These are phyloP conservation scores for Hydraecia micacea DNA, from an alignment of 2,888 invertebrate genomes.

Conservation along the genomic window DNA sequence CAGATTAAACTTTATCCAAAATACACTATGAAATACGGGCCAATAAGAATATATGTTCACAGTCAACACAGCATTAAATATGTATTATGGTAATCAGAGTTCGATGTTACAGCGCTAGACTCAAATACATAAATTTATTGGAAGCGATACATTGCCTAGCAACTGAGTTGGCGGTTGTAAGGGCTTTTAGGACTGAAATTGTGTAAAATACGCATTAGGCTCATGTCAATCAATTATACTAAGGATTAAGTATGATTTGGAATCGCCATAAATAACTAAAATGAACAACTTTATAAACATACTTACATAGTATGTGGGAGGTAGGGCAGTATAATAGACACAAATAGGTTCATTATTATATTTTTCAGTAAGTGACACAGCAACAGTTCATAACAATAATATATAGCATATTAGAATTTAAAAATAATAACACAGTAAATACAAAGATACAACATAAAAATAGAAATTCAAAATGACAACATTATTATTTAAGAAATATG, in stretches of 20 bases:
- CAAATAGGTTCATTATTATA: too few species aligned
- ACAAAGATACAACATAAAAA: too few species aligned
- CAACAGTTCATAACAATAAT: too few species aligned
- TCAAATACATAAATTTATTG: slow-evolving; percentile 26
- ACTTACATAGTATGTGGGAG: neutral
- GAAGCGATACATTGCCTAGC: neutral
- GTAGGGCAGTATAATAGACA: too few species aligned
- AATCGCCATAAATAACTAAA: neutral
- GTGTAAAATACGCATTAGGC: neutral
- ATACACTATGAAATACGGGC: neutral
- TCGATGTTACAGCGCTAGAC: slow-evolving; percentile 16
- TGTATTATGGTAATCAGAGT: slow-evolving; percentile 39
- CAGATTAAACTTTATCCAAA: neutral
- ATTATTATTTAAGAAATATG: too few species aligned
- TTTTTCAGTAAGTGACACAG: too few species aligned
- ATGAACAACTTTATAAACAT: neutral
- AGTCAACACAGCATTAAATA: slow-evolving; percentile 20
- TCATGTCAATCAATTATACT: neutral
- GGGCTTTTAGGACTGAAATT: neutral
- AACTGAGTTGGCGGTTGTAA: too few species aligned
- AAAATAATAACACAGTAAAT: too few species aligned
- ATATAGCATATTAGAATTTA: too few species aligned
- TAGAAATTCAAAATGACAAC: too few species aligned
- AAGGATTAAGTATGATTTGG: neutral
- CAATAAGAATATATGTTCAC: too few species aligned